Percentiles rank a stretch among this genome's conserved stretches.
These are phyloP conservation scores for Drosophila sproati DNA, from an alignment of 1,140 invertebrate species.

Conservation along the genomic window DNA sequence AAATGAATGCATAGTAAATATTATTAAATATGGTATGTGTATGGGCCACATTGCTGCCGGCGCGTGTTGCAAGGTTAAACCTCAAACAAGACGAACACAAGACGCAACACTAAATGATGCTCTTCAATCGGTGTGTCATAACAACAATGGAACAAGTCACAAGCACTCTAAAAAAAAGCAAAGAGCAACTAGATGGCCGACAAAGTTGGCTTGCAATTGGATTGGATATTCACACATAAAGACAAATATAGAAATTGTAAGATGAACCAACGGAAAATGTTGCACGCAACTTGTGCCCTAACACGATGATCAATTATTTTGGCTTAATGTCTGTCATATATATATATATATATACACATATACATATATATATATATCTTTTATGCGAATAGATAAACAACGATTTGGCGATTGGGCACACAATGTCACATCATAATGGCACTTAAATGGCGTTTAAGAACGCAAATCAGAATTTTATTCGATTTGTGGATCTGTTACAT, in stretches of 20 bases:
- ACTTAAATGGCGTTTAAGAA: constrained; percentile 7
- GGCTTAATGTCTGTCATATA: too few species aligned
- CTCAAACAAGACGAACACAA: background rate
- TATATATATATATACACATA: background rate
- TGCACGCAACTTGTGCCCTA: background rate
- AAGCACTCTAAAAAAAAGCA: background rate
- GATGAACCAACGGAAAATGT: background rate
- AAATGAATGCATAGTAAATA: background rate
- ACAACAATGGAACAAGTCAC: background rate
- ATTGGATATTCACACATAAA: too few species aligned
- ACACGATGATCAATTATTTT: background rate
- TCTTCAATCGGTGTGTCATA: background rate
- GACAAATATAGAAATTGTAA: background rate
- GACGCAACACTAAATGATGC: constrained; percentile 1
- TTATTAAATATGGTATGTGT: too few species aligned
- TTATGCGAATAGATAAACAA: constrained; percentile 5
- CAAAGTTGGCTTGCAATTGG: constrained; percentile 10
- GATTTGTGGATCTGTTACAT: constrained; percentile 10
- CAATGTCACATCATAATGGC: constrained; percentile 6
- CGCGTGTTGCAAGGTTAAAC: background rate
- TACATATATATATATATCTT: background rate
- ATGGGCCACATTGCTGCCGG: background rate
- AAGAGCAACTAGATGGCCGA: constrained; percentile 2
- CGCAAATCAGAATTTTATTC: background rate
- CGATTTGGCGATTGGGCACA: background rate